Evolutionary conservation across 2,888 invertebrate species (phyloP), one percentile per base, ranked within the genome.

Genomic region (Tholera decimalis): DNA sequence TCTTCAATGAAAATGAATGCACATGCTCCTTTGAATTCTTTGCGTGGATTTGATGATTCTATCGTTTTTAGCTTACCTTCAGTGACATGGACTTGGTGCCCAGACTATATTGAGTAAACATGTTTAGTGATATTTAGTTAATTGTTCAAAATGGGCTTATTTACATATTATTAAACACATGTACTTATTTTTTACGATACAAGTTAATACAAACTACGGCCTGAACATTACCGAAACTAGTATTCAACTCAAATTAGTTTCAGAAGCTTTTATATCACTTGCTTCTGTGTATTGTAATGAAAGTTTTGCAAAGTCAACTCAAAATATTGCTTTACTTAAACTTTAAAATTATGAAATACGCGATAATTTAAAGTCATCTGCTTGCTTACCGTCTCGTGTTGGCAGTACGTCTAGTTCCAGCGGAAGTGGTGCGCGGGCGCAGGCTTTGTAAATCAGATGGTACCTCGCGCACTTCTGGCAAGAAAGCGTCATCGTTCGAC

Each of bases 391-490:
- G 88, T 82, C 95, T 91, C 0, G 95, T 83, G 82, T 95, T 95
- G 7, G 95, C 93, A 9, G 94, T 95, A n/a, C 93, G 89, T n/a
- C 95, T 84, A 0, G 95, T 95, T 9, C 93, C 94, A 1, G 92
- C 93, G 1, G 95, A 93, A 1, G 89, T 93, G 18, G 95, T 94
- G 53, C 94, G 90, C 2, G 95, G 91, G 20, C 94, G 90, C 24
- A 92, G 83, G 59, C 89, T 92, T 41, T 90, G 88, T 3, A 89
- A 80, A 54, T 94, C 94, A 2, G 90, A 68, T 0, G 92, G 91
- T 53, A 88, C 84, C 51, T 93, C 94, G 1, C 88, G 90, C 15
- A 90, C 89, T 86, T 95, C 95, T 4, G 94, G 93, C 57, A 95
- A 80, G 83, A 95, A 95, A 15, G 95, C 94, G 67, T 95, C 95